These are phyloP conservation scores for Pogonocherus hispidulus DNA, from an alignment of 2,888 invertebrate genomes.

Conservation along the genomic window DNA sequence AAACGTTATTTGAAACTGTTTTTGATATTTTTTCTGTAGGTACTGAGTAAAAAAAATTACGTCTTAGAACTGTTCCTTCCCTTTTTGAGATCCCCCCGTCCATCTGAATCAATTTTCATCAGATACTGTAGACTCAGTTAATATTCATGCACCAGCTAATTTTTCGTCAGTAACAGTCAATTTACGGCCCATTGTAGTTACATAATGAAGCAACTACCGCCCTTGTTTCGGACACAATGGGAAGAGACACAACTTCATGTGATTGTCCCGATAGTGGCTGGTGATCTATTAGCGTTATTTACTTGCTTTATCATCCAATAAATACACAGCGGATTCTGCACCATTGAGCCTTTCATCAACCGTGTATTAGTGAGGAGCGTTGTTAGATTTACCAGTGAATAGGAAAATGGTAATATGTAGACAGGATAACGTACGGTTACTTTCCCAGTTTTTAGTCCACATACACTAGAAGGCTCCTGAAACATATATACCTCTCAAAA, in stretches of 20 bases:
- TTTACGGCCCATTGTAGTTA: conserved; percentile 16
- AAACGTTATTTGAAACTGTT: too few species aligned
- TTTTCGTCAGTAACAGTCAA: conserved; percentile 21
- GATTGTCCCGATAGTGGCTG: conserved; percentile 15
- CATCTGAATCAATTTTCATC: neutral
- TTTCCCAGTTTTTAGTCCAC: too few species aligned
- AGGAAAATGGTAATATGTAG: too few species aligned
- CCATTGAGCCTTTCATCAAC: conserved; percentile 4
- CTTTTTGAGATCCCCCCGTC: too few species aligned
- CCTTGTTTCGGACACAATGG: conserved; percentile 17
- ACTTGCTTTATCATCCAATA: conserved; percentile 9
- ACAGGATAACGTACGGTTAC: too few species aligned
- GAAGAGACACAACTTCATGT: conserved; percentile 7
- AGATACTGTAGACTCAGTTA: neutral
- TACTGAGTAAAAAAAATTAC: too few species aligned
- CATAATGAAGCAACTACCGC: conserved; percentile 24
- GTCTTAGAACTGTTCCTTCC: too few species aligned
- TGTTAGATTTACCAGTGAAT: too few species aligned
- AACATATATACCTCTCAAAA: too few species aligned
- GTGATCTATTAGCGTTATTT: conserved; percentile 19
- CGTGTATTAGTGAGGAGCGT: neutral
- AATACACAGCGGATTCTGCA: conserved; percentile 4
- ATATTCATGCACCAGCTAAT: conserved; percentile 1
- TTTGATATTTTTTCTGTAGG: too few species aligned
- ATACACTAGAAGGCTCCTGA: too few species aligned